Conservation (phyloP, 1,140 invertebrate genomes). For the Branchinecta lindahli region DNA sequence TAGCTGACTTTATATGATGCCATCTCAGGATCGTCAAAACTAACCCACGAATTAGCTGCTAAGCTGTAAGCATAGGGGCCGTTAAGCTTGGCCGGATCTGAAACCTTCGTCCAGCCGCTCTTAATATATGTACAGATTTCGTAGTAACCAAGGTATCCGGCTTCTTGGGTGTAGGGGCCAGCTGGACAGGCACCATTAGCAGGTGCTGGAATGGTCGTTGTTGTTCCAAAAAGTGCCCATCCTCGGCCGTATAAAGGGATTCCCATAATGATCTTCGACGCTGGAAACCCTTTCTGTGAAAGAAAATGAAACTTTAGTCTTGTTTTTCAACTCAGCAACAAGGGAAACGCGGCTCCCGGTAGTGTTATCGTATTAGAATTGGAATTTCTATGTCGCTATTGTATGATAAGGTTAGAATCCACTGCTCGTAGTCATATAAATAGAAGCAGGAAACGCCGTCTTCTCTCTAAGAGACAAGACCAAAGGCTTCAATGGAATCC, state of each 20-base stretch:
- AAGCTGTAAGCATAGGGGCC: slow-evolving; percentile 15
- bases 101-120: slow-evolving; percentile 19
- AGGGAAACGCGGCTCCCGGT: too few species aligned
- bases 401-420: too few species aligned
- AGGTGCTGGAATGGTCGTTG: slow-evolving; percentile 11
- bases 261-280: slow-evolving; percentile 17
- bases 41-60: slow-evolving; percentile 19
- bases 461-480: too few species aligned
- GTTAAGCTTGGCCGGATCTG: background rate
- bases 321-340: too few species aligned
- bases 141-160: slow-evolving; percentile 23
- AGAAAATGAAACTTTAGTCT: too few species aligned
- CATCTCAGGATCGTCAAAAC: slow-evolving; percentile 23
- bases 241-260: slow-evolving; percentile 16
- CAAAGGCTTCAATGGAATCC: too few species aligned
- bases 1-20: slow-evolving; percentile 22
- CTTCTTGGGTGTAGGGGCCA: slow-evolving; percentile 19
- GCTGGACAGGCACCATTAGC: slow-evolving; percentile 17
- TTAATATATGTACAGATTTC: slow-evolving; percentile 22
- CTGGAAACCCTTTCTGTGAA: slow-evolving; percentile 7
- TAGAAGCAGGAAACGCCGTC: too few species aligned
- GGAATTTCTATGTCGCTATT: too few species aligned
- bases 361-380: too few species aligned
- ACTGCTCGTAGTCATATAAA: too few species aligned
- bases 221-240: slow-evolving; percentile 8